Evolutionary conservation across 1,140 invertebrate species (phyloP).

Genomic region (Gonioctena quinquepunctata): DNA sequence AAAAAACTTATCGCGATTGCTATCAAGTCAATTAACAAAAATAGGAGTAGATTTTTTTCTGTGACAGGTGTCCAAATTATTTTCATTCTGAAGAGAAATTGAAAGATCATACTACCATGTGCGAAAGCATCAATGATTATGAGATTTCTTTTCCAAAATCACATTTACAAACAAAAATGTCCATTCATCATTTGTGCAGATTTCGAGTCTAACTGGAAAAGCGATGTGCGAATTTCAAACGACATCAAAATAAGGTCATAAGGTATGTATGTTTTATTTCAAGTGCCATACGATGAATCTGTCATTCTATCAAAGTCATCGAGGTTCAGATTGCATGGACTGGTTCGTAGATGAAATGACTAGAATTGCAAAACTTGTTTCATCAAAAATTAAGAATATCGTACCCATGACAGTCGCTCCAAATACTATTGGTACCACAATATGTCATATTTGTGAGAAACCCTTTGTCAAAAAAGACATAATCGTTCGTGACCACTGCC

Average conservation of each 20-base stretch:
- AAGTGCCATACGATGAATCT: neutral
- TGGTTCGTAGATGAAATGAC: neutral
- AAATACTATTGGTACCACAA: neutral
- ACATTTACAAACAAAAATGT: neutral
- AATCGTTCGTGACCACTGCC: constrained; percentile 47
- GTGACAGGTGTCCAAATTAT: too few species aligned
- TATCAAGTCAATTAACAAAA: too few species aligned
- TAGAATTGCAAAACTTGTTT: constrained; percentile 12
- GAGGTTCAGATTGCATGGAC: neutral
- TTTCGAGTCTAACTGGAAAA: neutral
- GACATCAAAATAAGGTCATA: too few species aligned
- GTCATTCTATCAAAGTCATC: neutral
- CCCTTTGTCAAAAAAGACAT: constrained; percentile 28
- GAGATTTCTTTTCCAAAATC: too few species aligned
- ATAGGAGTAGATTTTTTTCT: too few species aligned
- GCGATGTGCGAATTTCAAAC: neutral
- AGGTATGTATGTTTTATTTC: neutral
- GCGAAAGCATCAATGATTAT: too few species aligned
- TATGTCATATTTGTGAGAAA: constrained; percentile 48
- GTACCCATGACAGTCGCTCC: constrained; percentile 21
- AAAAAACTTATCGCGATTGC: too few species aligned
- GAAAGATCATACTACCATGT: too few species aligned
- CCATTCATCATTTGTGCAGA: neutral
- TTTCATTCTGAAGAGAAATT: too few species aligned
- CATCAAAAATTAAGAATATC: constrained; percentile 30